Percentiles rank a stretch among this genome's conserved stretches.
These are phyloP conservation scores for Heterotis niloticus DNA, from an alignment of 2,113 vertebrate species.

Conservation along the genomic window DNA sequence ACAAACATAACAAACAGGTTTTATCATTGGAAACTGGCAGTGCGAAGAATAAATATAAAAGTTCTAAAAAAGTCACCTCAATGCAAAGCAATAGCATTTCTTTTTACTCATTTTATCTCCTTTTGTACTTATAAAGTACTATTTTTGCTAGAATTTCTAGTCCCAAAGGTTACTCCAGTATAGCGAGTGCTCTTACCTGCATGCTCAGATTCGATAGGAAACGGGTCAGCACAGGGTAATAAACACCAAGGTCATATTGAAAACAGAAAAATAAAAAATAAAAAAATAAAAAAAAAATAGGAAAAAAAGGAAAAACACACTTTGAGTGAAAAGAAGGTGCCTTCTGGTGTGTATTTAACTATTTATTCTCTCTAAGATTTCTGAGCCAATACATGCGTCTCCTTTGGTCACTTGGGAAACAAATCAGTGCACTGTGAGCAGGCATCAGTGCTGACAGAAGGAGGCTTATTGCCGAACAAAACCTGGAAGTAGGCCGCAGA, in stretches of 20 bases:
- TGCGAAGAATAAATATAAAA: too few species aligned
- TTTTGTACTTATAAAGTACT: not conserved
- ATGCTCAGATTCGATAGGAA: not conserved
- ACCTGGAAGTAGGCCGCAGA: conserved; percentile 32
- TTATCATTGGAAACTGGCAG: too few species aligned
- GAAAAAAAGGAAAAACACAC: too few species aligned
- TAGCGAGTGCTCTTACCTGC: not conserved
- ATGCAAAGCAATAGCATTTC: not conserved
- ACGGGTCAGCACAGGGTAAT: not conserved
- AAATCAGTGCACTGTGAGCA: not conserved
- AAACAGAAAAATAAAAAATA: too few species aligned
- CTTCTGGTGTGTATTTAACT: not conserved
- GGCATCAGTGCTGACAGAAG: not conserved
- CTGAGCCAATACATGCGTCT: not conserved
- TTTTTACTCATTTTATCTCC: too few species aligned
- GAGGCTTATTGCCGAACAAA: too few species aligned
- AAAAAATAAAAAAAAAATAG: too few species aligned
- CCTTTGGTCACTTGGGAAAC: not conserved
- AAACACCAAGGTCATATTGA: not conserved
- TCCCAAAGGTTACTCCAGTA: not conserved
- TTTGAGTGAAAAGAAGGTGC: not conserved
- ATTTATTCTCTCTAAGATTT: not conserved
- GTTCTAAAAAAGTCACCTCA: not conserved
- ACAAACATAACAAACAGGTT: too few species aligned
- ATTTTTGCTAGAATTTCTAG: not conserved